Evolutionary conservation across 1,140 invertebrate genomes (phyloP).

Genomic region (Pogonognathellus flavescens): DNA sequence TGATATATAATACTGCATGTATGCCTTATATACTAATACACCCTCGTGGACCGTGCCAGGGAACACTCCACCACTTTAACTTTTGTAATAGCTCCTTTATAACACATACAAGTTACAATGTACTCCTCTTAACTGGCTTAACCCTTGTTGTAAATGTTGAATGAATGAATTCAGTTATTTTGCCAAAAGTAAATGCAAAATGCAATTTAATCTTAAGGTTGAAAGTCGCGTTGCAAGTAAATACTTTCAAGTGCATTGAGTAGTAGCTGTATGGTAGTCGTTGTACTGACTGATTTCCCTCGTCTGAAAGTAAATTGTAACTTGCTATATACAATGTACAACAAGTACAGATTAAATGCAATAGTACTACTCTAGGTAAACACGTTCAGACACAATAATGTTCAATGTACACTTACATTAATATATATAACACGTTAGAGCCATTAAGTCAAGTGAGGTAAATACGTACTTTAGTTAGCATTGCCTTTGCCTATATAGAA

Average conservation of each 20-base stretch:
- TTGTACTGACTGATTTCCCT: neutral
- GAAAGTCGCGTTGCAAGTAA: conserved; percentile 28
- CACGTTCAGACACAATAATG: no score
- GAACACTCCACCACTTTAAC: neutral
- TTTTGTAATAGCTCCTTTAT: neutral
- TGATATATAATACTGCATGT: no score
- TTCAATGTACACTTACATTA: no score
- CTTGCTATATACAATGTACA: no score
- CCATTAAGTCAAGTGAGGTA: no score
- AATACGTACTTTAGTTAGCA: no score
- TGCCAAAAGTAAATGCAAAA: conserved; percentile 33
- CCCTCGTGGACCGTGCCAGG: no score
- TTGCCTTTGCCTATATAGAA: no score
- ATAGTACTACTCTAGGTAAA: no score
- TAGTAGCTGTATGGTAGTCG: neutral
- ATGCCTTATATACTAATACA: no score
- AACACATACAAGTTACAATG: neutral
- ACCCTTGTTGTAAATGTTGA: neutral
- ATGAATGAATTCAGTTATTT: conserved; percentile 43
- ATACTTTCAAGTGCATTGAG: conserved; percentile 3
- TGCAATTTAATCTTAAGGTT: conserved; percentile 26
- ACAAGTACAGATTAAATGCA: no score
- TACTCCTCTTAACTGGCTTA: neutral
- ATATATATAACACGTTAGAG: no score
- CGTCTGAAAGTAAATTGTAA: neutral